These are phyloP conservation scores for Saxidomus purpurata DNA, from an alignment of 1,140 invertebrate genomes.

Conservation along the genomic window DNA sequence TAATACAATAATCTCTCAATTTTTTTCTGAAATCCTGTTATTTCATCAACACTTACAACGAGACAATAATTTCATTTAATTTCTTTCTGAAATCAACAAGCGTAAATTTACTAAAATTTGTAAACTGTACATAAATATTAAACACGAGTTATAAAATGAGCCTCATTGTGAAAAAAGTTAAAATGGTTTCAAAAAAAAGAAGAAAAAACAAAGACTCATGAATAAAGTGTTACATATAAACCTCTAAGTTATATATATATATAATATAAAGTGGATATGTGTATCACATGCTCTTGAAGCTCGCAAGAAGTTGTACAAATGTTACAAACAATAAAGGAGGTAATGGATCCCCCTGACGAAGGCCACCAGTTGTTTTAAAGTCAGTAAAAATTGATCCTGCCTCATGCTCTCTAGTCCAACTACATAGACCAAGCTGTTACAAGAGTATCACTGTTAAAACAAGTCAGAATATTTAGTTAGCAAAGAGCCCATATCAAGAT, in stretches of 20 bases:
- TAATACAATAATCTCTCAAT: background rate
- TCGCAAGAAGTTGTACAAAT: conserved; percentile 60
- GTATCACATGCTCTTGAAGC: conserved; percentile 59
- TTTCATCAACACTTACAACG: background rate
- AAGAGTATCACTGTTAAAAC: no score
- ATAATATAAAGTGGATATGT: conserved; percentile 40
- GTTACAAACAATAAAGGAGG: conserved; percentile 28
- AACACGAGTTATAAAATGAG: background rate
- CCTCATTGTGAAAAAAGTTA: background rate
- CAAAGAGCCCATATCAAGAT: no score
- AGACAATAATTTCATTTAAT: background rate
- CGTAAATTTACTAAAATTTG: conserved; percentile 16
- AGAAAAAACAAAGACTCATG: conserved; percentile 15
- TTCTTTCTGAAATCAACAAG: conserved; percentile 18
- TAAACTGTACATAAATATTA: conserved; percentile 43
- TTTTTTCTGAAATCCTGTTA: background rate
- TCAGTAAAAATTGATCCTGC: conserved; percentile 22
- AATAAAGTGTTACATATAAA: conserved; percentile 35
- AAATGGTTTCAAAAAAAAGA: conserved; percentile 25
- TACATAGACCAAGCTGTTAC: background rate
- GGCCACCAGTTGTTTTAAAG: conserved; percentile 47
- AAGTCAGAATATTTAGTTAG: no score
- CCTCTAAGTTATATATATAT: conserved; percentile 16
- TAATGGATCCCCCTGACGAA: conserved; percentile 22
- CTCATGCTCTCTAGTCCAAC: background rate